phyloP scores from a whole-genome alignment of 2,113 vertebrate genomes.

The Ictalurus furcatus region DNA sequence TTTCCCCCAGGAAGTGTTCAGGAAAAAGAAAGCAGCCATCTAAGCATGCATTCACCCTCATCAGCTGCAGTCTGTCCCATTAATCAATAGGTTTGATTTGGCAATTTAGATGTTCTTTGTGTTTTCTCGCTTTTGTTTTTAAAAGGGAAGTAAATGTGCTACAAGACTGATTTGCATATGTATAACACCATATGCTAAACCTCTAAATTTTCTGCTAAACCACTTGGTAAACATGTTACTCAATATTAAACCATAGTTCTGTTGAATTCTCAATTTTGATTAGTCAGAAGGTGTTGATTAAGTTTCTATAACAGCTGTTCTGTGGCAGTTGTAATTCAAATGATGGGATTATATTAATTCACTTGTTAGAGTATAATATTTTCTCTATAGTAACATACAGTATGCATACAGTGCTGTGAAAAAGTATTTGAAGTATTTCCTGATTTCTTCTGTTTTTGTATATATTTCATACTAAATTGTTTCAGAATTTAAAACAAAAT shows the following conservation, averaged over 20 bases:
- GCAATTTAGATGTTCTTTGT: slow-evolving; percentile 43
- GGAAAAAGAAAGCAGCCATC: slow-evolving; percentile 53
- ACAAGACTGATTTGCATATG: not conserved
- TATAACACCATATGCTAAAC: not conserved
- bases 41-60: slow-evolving; percentile 41
- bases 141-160: slow-evolving; percentile 36
- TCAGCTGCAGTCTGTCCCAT: slow-evolving; percentile 56
- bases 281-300: not conserved
- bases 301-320: not conserved
- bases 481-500: too few species aligned
- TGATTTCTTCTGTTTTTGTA: too few species aligned
- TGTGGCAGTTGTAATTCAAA: not conserved
- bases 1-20: slow-evolving; percentile 62
- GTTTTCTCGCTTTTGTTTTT: slow-evolving; percentile 36
- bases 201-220: not conserved
- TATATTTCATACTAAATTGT: too few species aligned
- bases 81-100: slow-evolving; percentile 58
- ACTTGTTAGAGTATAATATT: not conserved
- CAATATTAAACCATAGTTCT: not conserved
- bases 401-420: too few species aligned
- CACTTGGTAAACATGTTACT: not conserved
- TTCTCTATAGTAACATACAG: not conserved
- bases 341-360: not conserved
- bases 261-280: not conserved
- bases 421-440: too few species aligned